Percentiles rank a stretch among this genome's conserved stretches.
Evolutionary conservation across 2,888 invertebrate genomes (phyloP).

Genomic region (Parnassius mnemosyne): DNA sequence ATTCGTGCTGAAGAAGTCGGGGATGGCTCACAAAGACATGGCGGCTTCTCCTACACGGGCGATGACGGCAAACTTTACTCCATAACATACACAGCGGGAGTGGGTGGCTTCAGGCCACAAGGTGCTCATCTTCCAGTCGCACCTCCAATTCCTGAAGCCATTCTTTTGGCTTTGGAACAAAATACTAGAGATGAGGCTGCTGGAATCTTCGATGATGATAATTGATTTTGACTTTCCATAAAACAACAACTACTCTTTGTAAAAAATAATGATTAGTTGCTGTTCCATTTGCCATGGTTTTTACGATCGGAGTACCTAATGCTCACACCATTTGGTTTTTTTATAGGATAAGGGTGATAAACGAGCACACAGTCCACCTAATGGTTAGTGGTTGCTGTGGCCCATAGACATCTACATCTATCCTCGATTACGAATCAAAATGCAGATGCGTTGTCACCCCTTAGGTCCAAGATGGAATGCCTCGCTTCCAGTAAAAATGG

Average conservation of each 20-base stretch:
- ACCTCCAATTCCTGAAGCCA: conserved; percentile 80
- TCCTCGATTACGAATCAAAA: no score
- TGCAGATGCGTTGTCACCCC: no score
- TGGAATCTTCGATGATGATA: conserved; percentile 78
- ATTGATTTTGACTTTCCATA: conserved; percentile 18
- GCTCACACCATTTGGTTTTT: no score
- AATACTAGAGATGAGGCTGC: conserved; percentile 78
- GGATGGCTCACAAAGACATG: conserved; percentile 55
- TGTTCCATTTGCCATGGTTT: neutral
- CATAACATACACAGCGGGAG: conserved; percentile 77
- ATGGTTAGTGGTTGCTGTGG: no score
- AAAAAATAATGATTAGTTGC: neutral
- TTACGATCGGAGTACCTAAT: no score
- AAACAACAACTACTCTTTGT: neutral
- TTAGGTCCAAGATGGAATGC: no score
- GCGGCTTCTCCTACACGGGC: conserved; percentile 79
- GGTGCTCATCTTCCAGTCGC: conserved; percentile 80
- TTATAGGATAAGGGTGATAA: no score
- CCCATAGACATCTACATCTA: no score
- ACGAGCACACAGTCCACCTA: no score
- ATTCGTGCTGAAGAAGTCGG: conserved; percentile 64
- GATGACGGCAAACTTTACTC: conserved; percentile 79
- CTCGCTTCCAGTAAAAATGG: no score
- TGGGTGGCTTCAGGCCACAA: conserved; percentile 78
- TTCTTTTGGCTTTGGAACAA: conserved; percentile 69